Evolutionary conservation across 2,888 invertebrate species (phyloP).

Genomic region (Zaprionus obscuricornis): DNA sequence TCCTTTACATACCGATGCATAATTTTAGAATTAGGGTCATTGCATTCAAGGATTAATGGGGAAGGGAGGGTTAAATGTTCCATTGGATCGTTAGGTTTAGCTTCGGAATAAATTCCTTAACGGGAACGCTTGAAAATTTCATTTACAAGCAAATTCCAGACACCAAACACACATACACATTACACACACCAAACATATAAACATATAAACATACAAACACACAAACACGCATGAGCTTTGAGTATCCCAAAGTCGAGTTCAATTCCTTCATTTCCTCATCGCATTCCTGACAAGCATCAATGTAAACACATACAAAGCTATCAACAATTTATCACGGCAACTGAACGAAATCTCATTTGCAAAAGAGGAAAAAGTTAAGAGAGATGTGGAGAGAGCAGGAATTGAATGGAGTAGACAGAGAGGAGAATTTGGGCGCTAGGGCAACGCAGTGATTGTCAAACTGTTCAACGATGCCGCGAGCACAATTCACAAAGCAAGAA

Average conservation of each 20-base stretch:
- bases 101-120: constrained; percentile 41
- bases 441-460: constrained; percentile 59
- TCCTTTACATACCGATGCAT: constrained; percentile 2
- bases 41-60: constrained; percentile 28
- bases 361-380: constrained; percentile 54
- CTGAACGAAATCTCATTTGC: constrained; percentile 72
- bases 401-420: neutral
- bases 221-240: neutral
- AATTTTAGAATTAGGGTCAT: constrained; percentile 44
- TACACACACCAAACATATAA: neutral
- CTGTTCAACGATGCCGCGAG: constrained; percentile 32
- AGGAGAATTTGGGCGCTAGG: neutral
- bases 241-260: constrained; percentile 20
- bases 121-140: constrained; percentile 26
- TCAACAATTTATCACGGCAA: constrained; percentile 76
- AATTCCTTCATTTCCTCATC: constrained; percentile 34
- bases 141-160: constrained; percentile 47
- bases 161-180: constrained; percentile 22
- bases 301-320: constrained; percentile 68
- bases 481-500: constrained; percentile 31
- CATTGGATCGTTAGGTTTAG: constrained; percentile 8
- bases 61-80: constrained; percentile 18
- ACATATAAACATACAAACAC: neutral
- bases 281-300: constrained; percentile 51
- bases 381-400: neutral